These are phyloP conservation scores for Steinernema hermaphroditum DNA, from an alignment of 2,888 invertebrate genomes.

Conservation along the genomic window DNA sequence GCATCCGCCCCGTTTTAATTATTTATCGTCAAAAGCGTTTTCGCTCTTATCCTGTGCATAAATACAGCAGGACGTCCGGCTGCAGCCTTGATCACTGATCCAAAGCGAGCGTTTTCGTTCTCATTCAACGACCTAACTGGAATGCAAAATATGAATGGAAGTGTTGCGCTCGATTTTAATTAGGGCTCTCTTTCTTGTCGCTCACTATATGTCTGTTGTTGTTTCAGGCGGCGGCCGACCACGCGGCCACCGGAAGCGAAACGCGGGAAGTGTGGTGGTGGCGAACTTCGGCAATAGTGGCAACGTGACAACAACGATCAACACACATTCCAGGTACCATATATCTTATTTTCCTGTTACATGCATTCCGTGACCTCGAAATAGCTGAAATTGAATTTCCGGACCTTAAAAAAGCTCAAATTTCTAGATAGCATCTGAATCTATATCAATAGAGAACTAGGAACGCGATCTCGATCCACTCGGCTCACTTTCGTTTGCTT, in stretches of 20 bases:
- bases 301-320: slow-evolving; percentile 1
- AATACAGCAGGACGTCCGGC: neutral
- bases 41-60: neutral
- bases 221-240: slow-evolving; percentile 17
- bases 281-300: neutral
- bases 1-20: slow-evolving; percentile 16
- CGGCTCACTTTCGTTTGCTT: slow-evolving; percentile 4
- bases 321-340: neutral
- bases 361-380: too few species aligned
- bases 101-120: neutral
- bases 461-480: too few species aligned
- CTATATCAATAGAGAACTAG: too few species aligned
- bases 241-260: neutral
- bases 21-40: neutral
- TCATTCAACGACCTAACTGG: neutral
- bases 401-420: too few species aligned
- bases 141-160: neutral
- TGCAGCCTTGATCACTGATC: neutral
- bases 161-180: neutral
- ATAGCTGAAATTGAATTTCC: too few species aligned
- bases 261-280: slow-evolving; percentile 1
- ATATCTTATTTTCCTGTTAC: too few species aligned
- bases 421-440: too few species aligned
- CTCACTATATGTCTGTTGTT: neutral
- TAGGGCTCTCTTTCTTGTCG: neutral